phyloP scores from a whole-genome alignment of 2,888 invertebrate species.

The Hirtodrosophila histrioides region DNA sequence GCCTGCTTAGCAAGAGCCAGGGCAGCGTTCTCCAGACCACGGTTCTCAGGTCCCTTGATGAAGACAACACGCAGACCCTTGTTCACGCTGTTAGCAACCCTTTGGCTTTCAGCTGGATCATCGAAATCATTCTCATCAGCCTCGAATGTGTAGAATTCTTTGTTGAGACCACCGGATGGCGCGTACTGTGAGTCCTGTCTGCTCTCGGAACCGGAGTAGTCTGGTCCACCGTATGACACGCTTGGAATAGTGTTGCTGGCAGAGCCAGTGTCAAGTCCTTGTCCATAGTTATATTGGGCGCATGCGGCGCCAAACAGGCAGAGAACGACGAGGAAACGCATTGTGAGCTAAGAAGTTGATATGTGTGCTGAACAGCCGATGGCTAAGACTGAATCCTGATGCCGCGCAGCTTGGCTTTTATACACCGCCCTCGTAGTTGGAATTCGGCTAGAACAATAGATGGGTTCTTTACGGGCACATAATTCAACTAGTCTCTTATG shows the following conservation, averaged over 20 bases:
- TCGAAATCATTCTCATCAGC: slow-evolving; percentile 76
- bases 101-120: slow-evolving; percentile 62
- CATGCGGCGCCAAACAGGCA: slow-evolving; percentile 73
- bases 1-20: slow-evolving; percentile 73
- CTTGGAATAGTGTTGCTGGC: slow-evolving; percentile 50
- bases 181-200: slow-evolving; percentile 41
- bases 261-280: slow-evolving; percentile 44
- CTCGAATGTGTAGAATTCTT: slow-evolving; percentile 75
- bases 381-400: slow-evolving; percentile 75
- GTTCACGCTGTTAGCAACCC: slow-evolving; percentile 56
- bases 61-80: slow-evolving; percentile 82
- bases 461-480: slow-evolving; percentile 61
- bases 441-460: slow-evolving; percentile 60
- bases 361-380: slow-evolving; percentile 54
- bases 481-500: slow-evolving; percentile 72
- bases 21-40: slow-evolving; percentile 78
- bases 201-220: slow-evolving; percentile 42
- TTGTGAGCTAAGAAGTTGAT: slow-evolving; percentile 29
- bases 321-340: slow-evolving; percentile 68
- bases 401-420: slow-evolving; percentile 51
- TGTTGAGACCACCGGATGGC: slow-evolving; percentile 62
- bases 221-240: slow-evolving; percentile 19
- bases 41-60: slow-evolving; percentile 82
- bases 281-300: slow-evolving; percentile 77
- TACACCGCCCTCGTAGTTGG: slow-evolving; percentile 48